Evolutionary conservation across 37 sponge, comb jelly and placozoan genomes (phyloP).

Genomic region (Ianthella basta): DNA sequence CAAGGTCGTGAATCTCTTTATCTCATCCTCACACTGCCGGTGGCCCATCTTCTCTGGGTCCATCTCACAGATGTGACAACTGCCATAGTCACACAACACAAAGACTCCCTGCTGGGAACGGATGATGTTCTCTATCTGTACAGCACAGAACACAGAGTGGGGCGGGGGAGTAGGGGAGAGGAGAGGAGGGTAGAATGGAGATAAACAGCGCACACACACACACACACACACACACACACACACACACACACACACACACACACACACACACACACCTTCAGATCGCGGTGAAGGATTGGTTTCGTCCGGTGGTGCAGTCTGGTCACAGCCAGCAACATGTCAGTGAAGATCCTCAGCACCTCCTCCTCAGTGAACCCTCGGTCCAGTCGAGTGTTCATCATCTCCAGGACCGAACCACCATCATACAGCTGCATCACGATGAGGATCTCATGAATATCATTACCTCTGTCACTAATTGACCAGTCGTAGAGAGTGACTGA

Average conservation of each 20-base stretch:
- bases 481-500: slow-evolving; percentile 71
- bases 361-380: slow-evolving; percentile 53
- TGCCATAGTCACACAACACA: slow-evolving; percentile 96
- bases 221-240: slow-evolving; percentile 9
- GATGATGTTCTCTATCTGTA: slow-evolving; percentile 93
- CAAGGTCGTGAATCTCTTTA: slow-evolving; percentile 89
- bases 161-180: not conserved
- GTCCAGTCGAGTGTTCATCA: slow-evolving; percentile 49
- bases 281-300: slow-evolving; percentile 84
- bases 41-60: slow-evolving; percentile 62
- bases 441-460: slow-evolving; percentile 81
- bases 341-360: slow-evolving; percentile 72
- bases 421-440: slow-evolving; percentile 75
- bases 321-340: slow-evolving; percentile 69
- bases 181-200: not conserved
- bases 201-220: not conserved
- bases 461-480: slow-evolving; percentile 32
- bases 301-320: slow-evolving; percentile 77
- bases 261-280: slow-evolving; percentile 67
- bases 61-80: slow-evolving; percentile 67
- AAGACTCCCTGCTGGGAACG: slow-evolving; percentile 57
- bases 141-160: not conserved
- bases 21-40: slow-evolving; percentile 68
- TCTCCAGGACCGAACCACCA: slow-evolving; percentile 53
- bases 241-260: slow-evolving; percentile 1